These are phyloP conservation scores for Galendromus occidentalis DNA, from an alignment of 1,140 invertebrate genomes.

Conservation along the genomic window DNA sequence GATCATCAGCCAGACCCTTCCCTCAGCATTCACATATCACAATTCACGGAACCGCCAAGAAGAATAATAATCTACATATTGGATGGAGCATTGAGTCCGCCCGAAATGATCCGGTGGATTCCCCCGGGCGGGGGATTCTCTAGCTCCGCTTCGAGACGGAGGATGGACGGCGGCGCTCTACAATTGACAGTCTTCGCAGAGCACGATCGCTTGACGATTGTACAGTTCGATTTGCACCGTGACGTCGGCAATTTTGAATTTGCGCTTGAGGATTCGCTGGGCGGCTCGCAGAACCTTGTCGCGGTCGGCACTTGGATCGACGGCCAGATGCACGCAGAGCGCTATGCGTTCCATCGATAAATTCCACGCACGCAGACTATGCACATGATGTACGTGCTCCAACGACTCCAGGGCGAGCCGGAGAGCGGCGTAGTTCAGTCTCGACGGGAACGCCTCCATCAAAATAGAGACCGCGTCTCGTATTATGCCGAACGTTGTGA, in stretches of 20 bases:
- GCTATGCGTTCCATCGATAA: conserved; percentile 86
- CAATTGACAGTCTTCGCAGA: conserved; percentile 2
- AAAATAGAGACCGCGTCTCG: conserved; percentile 50
- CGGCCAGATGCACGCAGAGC: conserved; percentile 72
- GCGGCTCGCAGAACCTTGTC: conserved; percentile 6
- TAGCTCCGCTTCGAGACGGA: too few relatives aligned
- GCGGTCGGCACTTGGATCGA: conserved; percentile 28
- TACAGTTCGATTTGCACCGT: background rate
- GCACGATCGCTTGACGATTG: background rate
- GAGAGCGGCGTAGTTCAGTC: background rate
- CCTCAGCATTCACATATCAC: too few relatives aligned
- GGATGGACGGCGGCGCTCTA: background rate
- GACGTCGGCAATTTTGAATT: background rate
- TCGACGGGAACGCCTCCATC: conserved; percentile 36
- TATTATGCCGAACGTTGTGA: conserved; percentile 52
- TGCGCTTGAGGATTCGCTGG: background rate
- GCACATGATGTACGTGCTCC: conserved; percentile 69
- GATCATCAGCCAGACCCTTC: too few relatives aligned
- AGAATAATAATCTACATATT: too few relatives aligned
- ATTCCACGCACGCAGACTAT: conserved; percentile 91
- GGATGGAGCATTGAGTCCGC: too few relatives aligned
- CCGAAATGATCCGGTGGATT: too few relatives aligned
- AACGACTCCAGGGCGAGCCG: background rate
- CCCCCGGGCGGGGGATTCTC: too few relatives aligned
- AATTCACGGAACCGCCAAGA: too few relatives aligned